Evolutionary conservation across 2,797 vertebrate species (phyloP), one percentile per base, ranked within the genome.

Genomic region (Borostomias antarcticus): DNA sequence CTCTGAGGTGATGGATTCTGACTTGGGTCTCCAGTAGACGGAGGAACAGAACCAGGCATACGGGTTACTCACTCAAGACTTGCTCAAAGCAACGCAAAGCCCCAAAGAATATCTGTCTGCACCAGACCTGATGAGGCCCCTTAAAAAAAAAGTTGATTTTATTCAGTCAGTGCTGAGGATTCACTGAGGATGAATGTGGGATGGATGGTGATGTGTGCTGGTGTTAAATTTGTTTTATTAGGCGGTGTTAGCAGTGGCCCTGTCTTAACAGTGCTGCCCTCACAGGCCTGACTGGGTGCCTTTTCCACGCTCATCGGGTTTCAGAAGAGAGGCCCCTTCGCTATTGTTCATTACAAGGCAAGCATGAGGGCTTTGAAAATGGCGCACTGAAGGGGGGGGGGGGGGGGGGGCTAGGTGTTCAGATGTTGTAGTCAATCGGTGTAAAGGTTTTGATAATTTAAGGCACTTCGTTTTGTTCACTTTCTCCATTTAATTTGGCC

Each of bases 291-390:
- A 84, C 73, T 77, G 82, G 82, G 78, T 91, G 87, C 72, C 77
- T 92, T 89, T 93, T 92, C 91, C 86, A 90, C 65, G 72, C 90
- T 94, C 90, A 92, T 95, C 88, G 54, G 84, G 91, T 96, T 96
- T 95, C 93, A 94, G 85, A 74, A 89, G 93, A 90, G 92, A 91
- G 89, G 73, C 89, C 89, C 82, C 78, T n/a, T 77, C 82, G 78
- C 89, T 85, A 92, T 95, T 95, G 93, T 96, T 91, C 76, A 71
- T 86, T 76, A 75, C 86, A 80, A 92, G 87, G 88, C 80, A 89
- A 88, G 88, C 91, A 91, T 89, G 92, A 92, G 90, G 87, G 89
- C 82, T 83, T 85, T 85, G 82, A 75, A 40, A 82, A 77, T 88
- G 81, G 80, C 73, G 82, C 47, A 80, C 80, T 77, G 62, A 66